Evolutionary conservation across 2,113 vertebrate species (phyloP), one percentile per base, ranked within the genome.

Genomic region (Tursiops truncatus): DNA sequence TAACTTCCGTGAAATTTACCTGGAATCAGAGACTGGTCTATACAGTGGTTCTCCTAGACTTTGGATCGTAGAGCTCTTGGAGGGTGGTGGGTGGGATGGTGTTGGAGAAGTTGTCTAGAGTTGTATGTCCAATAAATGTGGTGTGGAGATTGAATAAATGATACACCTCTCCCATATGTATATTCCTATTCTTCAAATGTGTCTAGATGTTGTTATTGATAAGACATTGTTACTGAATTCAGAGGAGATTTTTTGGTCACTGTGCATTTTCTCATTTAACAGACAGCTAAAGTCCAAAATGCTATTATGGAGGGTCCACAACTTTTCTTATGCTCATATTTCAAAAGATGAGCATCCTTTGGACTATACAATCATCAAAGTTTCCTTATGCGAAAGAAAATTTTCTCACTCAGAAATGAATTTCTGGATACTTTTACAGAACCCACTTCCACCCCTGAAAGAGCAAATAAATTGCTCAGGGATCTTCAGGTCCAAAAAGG

Each of bases 401-500:
- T 80, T 82, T 14, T 96, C 36, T 80, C 77, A 81, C 28, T 94
- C 62, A 91, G 70, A 92, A 94, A 67, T n/a, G 2, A 5, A 95
- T 47, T 94, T 94, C 65, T 36, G 13, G 56, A 63, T 80, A 91
- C 79, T 87, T 82, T 94, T 67, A 74, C 20, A 88, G 44, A 84
- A 96, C 70, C 56, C 20, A 91, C n/a, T 94, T 21, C 53, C 14
- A 83, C 50, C 18, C 31, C 11, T 71, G 25, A 87, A 92, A 89
- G 76, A 73, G 26, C 18, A 96, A 92, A 96, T 53, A 88, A 91
- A 91, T 96, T 92, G 28, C 73, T 91, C 53, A 20, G 93, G 36
- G 33, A 85, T 92, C 44, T 96, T 96, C 38, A 76, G 31, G 58
- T 96, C 33, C 71, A 73, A 73, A 94, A 96, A 95, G 26, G 89